Conservation (phyloP, 2,113 vertebrate species). For the Uria aalge region DNA sequence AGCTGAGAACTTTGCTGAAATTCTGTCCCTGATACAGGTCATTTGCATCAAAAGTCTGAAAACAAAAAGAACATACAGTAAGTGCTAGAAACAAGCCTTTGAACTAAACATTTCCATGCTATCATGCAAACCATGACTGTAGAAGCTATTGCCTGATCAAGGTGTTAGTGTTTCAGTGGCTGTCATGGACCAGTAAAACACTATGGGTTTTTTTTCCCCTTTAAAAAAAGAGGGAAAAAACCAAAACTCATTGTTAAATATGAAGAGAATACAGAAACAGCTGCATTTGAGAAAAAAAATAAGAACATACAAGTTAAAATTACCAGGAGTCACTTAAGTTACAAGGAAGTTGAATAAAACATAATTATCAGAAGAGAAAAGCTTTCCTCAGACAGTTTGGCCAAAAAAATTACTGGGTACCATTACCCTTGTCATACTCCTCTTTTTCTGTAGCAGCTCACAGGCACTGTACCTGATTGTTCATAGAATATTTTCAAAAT, state of each 20-base stretch:
- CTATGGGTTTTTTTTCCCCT: rapidly evolving
- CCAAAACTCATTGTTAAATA: neutral
- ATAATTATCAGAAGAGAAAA: neutral
- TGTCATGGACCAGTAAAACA: neutral
- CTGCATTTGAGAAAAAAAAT: neutral
- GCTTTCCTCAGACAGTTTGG: neutral
- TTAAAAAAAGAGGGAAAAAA: neutral
- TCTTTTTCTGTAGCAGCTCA: neutral
- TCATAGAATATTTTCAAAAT: neutral
- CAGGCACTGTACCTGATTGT: neutral
- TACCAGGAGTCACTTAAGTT: neutral
- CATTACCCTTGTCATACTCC: neutral
- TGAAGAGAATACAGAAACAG: neutral
- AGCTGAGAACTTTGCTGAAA: constrained; percentile 94
- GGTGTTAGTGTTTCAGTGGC: neutral
- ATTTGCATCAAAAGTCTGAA: constrained; percentile 94
- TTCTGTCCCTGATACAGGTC: constrained; percentile 96
- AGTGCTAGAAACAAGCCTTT: neutral
- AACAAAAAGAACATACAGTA: neutral
- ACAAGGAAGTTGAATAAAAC: neutral
- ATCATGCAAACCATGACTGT: neutral
- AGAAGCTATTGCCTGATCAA: neutral
- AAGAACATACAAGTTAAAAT: neutral
- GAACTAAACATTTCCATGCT: neutral
- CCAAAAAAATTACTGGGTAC: neutral